Percentiles rank a stretch among this genome's conserved stretches.
Evolutionary conservation across 2,797 vertebrate species (phyloP).

Genomic region (Hippoglossus hippoglossus): DNA sequence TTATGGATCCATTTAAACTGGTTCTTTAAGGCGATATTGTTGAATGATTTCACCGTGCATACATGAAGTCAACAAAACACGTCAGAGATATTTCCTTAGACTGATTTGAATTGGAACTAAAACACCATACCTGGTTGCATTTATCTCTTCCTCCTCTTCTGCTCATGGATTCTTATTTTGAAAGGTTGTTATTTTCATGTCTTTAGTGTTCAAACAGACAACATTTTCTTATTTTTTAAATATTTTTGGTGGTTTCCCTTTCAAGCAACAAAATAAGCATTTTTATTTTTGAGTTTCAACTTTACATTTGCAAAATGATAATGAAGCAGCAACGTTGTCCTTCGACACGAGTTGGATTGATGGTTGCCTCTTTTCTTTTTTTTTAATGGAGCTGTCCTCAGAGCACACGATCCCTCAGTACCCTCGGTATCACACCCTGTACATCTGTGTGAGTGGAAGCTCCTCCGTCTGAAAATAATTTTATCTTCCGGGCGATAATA

Average conservation of each 20-base stretch:
- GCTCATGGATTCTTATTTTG: neutral
- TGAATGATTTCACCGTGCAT: neutral
- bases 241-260: too few species aligned
- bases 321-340: constrained; percentile 48
- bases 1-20: neutral
- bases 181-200: neutral
- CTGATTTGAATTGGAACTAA: neutral
- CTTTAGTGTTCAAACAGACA: neutral
- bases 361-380: constrained; percentile 9
- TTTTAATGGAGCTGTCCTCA: constrained; percentile 16
- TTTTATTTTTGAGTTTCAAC: constrained; percentile 6
- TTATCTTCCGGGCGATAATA: constrained; percentile 75
- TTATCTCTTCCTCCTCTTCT: neutral
- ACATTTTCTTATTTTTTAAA: too few species aligned
- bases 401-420: constrained; percentile 43
- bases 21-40: neutral
- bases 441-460: constrained; percentile 61
- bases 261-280: too few species aligned
- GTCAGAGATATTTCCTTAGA: neutral
- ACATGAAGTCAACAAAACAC: neutral
- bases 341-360: constrained; percentile 21
- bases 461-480: constrained; percentile 77
- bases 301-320: constrained; percentile 41
- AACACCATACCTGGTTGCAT: too few species aligned
- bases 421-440: constrained; percentile 42